Conservation (phyloP, 2,888 invertebrate species). For the Nasonia oneida region DNA sequence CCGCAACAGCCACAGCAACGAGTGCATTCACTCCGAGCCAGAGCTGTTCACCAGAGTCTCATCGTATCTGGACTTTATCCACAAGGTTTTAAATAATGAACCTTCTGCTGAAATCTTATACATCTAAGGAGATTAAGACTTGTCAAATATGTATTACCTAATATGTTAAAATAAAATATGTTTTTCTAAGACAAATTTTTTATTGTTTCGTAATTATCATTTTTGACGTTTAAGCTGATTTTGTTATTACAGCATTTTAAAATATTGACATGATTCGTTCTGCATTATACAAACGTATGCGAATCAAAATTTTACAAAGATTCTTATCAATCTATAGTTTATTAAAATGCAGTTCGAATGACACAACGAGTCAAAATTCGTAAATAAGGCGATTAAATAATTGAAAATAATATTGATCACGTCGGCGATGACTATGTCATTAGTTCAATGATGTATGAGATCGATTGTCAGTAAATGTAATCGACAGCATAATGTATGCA, state of each 20-base stretch:
- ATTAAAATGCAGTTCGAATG: neutral
- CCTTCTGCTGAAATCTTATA: constrained; percentile 20
- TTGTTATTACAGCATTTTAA: too few species aligned
- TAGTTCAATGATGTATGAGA: neutral
- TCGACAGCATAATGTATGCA: neutral
- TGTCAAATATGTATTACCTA: neutral
- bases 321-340: neutral
- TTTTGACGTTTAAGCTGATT: too few species aligned
- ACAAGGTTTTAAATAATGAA: constrained; percentile 36
- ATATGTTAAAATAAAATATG: neutral
- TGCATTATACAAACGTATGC: neutral
- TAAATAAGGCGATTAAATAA: neutral
- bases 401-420: neutral
- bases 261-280: too few species aligned
- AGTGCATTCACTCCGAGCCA: constrained; percentile 10
- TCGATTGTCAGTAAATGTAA: neutral
- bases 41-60: constrained; percentile 51
- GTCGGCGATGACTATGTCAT: neutral
- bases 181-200: neutral
- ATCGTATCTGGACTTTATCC: constrained; percentile 21
- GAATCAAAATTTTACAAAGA: neutral
- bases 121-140: neutral
- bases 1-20: constrained; percentile 32
- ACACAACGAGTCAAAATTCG: neutral
- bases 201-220: neutral